Evolutionary conservation across 2,888 invertebrate species (phyloP), one percentile per base, ranked within the genome.

Genomic region (Mythimna ferrago): DNA sequence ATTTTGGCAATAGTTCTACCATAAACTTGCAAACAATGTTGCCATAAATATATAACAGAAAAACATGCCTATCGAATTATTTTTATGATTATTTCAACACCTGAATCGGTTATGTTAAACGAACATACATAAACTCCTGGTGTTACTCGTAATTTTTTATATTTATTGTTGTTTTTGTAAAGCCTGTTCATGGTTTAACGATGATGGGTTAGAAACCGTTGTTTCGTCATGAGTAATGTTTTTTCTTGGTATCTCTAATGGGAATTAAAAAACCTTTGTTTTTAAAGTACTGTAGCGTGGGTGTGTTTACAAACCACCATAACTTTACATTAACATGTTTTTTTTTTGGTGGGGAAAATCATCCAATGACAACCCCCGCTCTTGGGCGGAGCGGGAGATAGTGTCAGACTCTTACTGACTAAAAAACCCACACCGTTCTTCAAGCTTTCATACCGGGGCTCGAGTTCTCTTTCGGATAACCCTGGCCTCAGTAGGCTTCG

Each of bases 131-230:
- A n/a, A 57, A 62, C 69, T 74, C 21, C 62, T 16, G 32, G 69
- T 38, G 69, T 75, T 75, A 58, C 69, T 75, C 69, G 62, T 74
- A 0, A 63, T 0, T 58, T 74, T 75, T 74, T 21, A 69, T 63
- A 44, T 62, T 53, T 11, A 66, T 60, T 54, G 44, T 32, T 26
- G 51, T 51, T 53, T 67, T 74, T 68, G 63, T 41, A 16, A 2
- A 2, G 1, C n/a, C 0, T 0, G 11, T 68, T 57, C 56, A 74
- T 11, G 56, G 41, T 51, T 41, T 51, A 74, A 68, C 16, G 62
- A 2, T 51, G 41, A 53, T 54, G 0, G 26, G 16, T 73, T 14
- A 11, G n/a, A 21, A 19, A 48, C 54, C 14, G 10, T 38, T 26
- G n/a, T n/a, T 0, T 10, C 38, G 21, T 14, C 72, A 32, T 3